These are phyloP conservation scores for Bradynema listronoti DNA, from an alignment of 1,140 invertebrate genomes.

Conservation along the genomic window DNA sequence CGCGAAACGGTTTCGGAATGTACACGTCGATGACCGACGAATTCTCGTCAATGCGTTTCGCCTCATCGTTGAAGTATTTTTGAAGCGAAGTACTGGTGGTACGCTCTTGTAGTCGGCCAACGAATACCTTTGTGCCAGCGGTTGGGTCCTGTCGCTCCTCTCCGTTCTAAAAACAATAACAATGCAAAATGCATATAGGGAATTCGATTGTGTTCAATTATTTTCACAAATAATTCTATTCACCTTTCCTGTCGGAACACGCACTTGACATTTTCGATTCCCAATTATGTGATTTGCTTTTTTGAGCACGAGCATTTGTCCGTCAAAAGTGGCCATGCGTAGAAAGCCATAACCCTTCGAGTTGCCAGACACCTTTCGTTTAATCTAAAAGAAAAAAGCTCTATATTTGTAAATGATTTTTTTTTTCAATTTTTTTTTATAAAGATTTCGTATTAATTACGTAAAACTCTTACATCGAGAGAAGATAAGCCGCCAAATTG, in stretches of 20 bases:
- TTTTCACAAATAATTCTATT: slow-evolving; percentile 3
- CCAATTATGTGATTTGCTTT: slow-evolving; percentile 28
- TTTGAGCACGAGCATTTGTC: slow-evolving; percentile 48
- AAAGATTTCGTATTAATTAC: background rate
- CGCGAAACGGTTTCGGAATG: slow-evolving; percentile 62
- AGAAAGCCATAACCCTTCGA: slow-evolving; percentile 62
- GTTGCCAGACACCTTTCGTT: slow-evolving; percentile 59
- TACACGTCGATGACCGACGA: slow-evolving; percentile 59
- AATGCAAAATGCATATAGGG: too few species aligned
- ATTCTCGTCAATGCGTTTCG: slow-evolving; percentile 55
- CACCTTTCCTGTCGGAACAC: slow-evolving; percentile 16
- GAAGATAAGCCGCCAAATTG: slow-evolving; percentile 60
- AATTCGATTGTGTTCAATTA: too few species aligned
- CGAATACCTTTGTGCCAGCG: slow-evolving; percentile 58
- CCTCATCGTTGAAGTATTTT: slow-evolving; percentile 60
- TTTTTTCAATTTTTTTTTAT: too few species aligned
- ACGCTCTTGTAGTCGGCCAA: slow-evolving; percentile 60
- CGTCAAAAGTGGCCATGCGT: slow-evolving; percentile 59
- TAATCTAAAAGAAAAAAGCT: slow-evolving; percentile 58
- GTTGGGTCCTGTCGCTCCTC: slow-evolving; percentile 2
- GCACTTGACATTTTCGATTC: slow-evolving; percentile 29
- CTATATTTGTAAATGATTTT: too few species aligned
- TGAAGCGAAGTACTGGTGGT: slow-evolving; percentile 59
- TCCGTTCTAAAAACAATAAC: slow-evolving; percentile 12
- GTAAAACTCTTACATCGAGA: slow-evolving; percentile 1